phyloP scores from a whole-genome alignment of 2,888 invertebrate species.

The Lordiphosa fenestrarum region DNA sequence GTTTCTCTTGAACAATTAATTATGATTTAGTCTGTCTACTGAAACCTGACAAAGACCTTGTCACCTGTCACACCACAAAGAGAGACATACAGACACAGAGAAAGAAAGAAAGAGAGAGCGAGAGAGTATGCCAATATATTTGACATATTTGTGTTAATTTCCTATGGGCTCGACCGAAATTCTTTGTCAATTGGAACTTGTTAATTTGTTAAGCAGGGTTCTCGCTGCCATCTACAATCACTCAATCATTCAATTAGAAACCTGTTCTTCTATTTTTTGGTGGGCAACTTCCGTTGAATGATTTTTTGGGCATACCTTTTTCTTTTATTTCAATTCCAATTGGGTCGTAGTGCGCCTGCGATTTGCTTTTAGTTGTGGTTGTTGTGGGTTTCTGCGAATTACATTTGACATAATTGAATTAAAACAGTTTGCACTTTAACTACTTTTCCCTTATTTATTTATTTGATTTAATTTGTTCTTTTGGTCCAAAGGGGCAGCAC shows the following conservation, averaged over 20 bases:
- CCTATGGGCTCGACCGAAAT: constrained; percentile 23
- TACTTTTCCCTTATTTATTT: constrained; percentile 11
- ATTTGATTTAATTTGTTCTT: constrained; percentile 7
- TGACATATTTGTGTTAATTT: constrained; percentile 26
- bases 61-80: constrained; percentile 7
- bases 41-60: constrained; percentile 11
- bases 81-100: background rate
- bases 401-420: constrained; percentile 31
- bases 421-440: constrained; percentile 32
- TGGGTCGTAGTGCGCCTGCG: too few relatives aligned
- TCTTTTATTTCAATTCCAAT: background rate
- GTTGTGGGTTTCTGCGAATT: constrained; percentile 22
- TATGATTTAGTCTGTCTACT: constrained; percentile 5
- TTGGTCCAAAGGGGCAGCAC: constrained; percentile 44
- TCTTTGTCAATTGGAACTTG: constrained; percentile 65
- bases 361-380: constrained; percentile 23
- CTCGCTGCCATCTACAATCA: background rate
- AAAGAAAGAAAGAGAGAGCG: background rate
- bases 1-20: constrained; percentile 4
- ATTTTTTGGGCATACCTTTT: constrained; percentile 36
- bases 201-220: constrained; percentile 62
- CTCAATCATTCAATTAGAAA: constrained; percentile 10
- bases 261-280: constrained; percentile 22
- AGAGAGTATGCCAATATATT: constrained; percentile 3
- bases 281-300: constrained; percentile 50